These are phyloP conservation scores for Lamprologus tigripictilis DNA, from an alignment of 2,113 vertebrate species.

Conservation along the genomic window DNA sequence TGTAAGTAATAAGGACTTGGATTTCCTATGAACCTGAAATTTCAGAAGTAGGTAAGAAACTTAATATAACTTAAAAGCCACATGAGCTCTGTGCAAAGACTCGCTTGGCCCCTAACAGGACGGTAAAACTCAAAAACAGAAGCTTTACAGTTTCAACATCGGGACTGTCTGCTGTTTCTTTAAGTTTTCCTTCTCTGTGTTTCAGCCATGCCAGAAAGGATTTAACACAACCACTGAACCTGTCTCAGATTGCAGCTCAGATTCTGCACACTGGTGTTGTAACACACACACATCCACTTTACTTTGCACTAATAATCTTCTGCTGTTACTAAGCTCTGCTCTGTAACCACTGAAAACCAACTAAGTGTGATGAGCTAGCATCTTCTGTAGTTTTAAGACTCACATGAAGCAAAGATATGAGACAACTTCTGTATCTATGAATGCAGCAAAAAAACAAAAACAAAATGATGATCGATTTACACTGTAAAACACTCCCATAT, in stretches of 20 bases:
- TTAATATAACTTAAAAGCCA: neutral
- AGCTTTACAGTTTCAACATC: neutral
- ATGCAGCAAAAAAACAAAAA: neutral
- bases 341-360: neutral
- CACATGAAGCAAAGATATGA: neutral
- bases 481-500: neutral
- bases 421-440: neutral
- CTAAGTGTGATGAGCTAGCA: neutral
- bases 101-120: neutral
- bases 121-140: neutral
- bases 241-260: neutral
- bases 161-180: neutral
- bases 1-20: neutral
- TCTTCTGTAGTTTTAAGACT: slow-evolving; percentile 24
- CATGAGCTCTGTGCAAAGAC: neutral
- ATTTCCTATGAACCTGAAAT: neutral
- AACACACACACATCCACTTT: neutral
- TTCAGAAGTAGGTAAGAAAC: neutral
- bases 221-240: neutral
- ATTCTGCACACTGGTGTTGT: neutral
- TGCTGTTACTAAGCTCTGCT: neutral
- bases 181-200: neutral
- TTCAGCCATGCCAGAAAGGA: neutral
- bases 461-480: neutral
- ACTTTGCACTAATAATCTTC: neutral